Percentiles rank a stretch among this genome's conserved stretches.
These are phyloP conservation scores for Pachyseris speciosa DNA, from an alignment of 64 coral and sea anemone species.

Conservation along the genomic window DNA sequence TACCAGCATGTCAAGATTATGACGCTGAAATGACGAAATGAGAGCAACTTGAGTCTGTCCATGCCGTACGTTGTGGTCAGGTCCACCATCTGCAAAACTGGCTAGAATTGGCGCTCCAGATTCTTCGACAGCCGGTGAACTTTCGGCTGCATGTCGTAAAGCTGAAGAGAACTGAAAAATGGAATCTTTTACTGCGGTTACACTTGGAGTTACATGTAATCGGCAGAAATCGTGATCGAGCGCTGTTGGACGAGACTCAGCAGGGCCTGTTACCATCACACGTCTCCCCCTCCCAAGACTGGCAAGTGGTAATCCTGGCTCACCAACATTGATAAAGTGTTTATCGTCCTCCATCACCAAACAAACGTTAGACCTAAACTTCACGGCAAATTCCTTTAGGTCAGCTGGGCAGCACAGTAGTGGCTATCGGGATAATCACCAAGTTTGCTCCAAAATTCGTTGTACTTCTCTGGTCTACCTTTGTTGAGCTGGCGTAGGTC, in stretches of 20 bases:
- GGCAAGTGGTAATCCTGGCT: background rate
- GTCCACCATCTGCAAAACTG: constrained; percentile 5
- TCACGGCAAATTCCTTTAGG: background rate
- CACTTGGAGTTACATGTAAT: background rate
- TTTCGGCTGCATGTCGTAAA: constrained; percentile 34
- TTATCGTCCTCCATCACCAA: constrained; percentile 22
- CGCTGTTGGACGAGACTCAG: background rate
- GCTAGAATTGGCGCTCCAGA: constrained; percentile 13
- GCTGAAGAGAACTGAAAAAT: constrained; percentile 52
- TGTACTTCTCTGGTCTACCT: constrained; percentile 59
- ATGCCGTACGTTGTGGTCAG: constrained; percentile 15
- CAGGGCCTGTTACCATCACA: background rate
- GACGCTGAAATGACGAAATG: background rate
- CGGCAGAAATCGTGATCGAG: constrained; percentile 9
- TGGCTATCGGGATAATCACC: constrained; percentile 22
- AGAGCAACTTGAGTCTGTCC: constrained; percentile 1
- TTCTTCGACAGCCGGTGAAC: constrained; percentile 11
- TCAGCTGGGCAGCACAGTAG: constrained; percentile 24
- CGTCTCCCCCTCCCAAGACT: background rate
- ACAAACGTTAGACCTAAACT: background rate
- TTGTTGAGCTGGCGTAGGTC: constrained; percentile 21
- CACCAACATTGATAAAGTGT: constrained; percentile 23
- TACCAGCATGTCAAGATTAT: constrained; percentile 17
- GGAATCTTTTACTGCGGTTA: background rate
- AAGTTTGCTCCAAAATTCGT: constrained; percentile 37